These are phyloP conservation scores for Aepyceros melampus DNA, from an alignment of 2,113 vertebrate species.

Conservation along the genomic window DNA sequence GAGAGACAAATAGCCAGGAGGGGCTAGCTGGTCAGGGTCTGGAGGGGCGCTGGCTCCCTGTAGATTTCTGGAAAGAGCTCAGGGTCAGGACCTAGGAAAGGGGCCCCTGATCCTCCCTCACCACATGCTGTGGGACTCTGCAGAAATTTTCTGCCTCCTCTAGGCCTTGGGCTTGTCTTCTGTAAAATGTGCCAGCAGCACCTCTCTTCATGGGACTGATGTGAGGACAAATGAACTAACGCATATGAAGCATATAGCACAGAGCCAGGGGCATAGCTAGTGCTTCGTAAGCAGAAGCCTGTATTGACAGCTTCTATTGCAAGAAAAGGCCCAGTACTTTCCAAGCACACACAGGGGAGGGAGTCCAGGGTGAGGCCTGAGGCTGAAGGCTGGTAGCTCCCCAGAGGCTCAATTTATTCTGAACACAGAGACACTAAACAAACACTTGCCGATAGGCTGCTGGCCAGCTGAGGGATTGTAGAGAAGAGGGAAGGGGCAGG, in stretches of 20 bases:
- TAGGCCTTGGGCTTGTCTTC: background rate
- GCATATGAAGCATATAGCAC: accelerated
- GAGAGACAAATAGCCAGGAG: background rate
- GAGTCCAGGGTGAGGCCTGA: background rate
- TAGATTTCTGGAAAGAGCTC: background rate
- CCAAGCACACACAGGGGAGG: background rate
- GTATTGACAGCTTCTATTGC: background rate
- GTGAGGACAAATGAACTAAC: accelerated
- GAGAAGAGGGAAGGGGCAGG: background rate
- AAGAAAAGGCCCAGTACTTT: background rate
- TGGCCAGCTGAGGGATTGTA: background rate
- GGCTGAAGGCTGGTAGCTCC: background rate
- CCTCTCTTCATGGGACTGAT: too few species aligned
- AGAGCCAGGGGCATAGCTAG: background rate
- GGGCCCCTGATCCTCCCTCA: background rate
- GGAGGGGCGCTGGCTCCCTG: background rate
- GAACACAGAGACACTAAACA: background rate
- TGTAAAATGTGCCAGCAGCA: background rate
- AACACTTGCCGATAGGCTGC: background rate
- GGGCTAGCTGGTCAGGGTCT: background rate
- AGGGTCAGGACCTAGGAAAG: background rate
- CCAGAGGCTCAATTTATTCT: background rate
- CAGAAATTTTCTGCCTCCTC: background rate
- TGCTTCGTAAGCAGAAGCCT: accelerated
- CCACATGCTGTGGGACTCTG: background rate